phyloP scores from a whole-genome alignment of 1,140 invertebrate species.

The Eulimnadia texana region DNA sequence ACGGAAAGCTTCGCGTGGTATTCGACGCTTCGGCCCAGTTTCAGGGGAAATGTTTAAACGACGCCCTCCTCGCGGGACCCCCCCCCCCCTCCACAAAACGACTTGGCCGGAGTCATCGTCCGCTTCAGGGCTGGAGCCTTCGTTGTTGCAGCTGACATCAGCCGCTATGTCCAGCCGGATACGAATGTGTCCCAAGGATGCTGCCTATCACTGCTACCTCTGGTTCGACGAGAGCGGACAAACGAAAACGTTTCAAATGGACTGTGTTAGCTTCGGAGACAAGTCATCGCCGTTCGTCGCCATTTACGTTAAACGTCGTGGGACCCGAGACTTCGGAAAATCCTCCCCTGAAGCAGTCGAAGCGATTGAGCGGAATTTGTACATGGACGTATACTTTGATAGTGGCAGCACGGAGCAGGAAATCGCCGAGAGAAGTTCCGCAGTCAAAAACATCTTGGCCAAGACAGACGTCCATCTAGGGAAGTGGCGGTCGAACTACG shows the following conservation, averaged over 20 bases:
- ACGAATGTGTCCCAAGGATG: background rate
- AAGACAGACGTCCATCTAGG: conserved; percentile 4
- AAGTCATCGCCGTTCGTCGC: conserved; percentile 17
- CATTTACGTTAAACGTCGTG: background rate
- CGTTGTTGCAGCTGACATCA: conserved; percentile 10
- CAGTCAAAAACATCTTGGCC: background rate
- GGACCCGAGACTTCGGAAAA: background rate
- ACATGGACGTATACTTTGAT: conserved; percentile 18
- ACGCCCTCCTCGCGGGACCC: conserved; percentile 8
- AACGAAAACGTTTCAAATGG: background rate
- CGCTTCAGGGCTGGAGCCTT: background rate
- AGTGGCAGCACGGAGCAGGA: conserved; percentile 1
- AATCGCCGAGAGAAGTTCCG: background rate
- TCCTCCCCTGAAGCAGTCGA: background rate
- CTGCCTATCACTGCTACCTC: conserved; percentile 10
- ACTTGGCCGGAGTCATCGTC: background rate
- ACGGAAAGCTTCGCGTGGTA: background rate
- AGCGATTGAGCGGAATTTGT: conserved; percentile 14
- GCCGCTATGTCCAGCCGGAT: conserved; percentile 6
- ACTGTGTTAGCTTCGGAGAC: conserved; percentile 16
- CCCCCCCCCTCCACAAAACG: background rate
- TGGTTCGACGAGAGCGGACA: conserved; percentile 1
- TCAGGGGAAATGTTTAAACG: background rate
- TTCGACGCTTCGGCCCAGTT: conserved; percentile 1
- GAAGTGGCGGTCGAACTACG: background rate